These are phyloP conservation scores for Diaperis boleti DNA, from an alignment of 2,888 invertebrate species.

Conservation along the genomic window DNA sequence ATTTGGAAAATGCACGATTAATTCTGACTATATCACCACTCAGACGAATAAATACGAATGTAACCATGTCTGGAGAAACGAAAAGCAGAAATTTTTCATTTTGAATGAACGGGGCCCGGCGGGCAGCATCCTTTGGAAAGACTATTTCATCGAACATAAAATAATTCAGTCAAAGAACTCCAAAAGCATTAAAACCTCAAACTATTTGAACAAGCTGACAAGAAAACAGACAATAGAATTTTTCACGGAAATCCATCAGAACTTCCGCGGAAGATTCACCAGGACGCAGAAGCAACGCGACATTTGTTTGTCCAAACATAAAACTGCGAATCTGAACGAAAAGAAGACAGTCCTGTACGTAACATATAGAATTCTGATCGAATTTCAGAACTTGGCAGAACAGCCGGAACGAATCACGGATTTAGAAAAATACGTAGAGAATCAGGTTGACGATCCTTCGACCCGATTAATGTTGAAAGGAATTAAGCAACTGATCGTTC, in stretches of 20 bases:
- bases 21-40: slow-evolving; percentile 43
- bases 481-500: background rate
- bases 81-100: slow-evolving; percentile 45
- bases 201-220: slow-evolving; percentile 28
- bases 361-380: slow-evolving; percentile 21
- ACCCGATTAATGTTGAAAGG: background rate
- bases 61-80: slow-evolving; percentile 44
- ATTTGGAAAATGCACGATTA: slow-evolving; percentile 49
- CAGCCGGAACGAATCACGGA: slow-evolving; percentile 4
- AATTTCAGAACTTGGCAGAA: slow-evolving; percentile 17
- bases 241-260: slow-evolving; percentile 22
- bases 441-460: background rate
- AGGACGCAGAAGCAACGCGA: slow-evolving; percentile 3
- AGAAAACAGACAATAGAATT: slow-evolving; percentile 29
- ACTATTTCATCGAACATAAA: slow-evolving; percentile 41
- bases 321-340: background rate
- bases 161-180: background rate
- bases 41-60: slow-evolving; percentile 46
- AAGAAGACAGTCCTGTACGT: slow-evolving; percentile 14
- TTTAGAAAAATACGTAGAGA: slow-evolving; percentile 15
- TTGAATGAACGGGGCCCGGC: slow-evolving; percentile 8
- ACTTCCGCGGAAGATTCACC: slow-evolving; percentile 18
- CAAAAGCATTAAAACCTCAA: slow-evolving; percentile 12
- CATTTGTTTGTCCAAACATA: slow-evolving; percentile 13
- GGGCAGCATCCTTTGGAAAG: slow-evolving; percentile 46